Percentiles rank a stretch among this genome's conserved stretches.
phyloP scores from a whole-genome alignment of 2,113 vertebrate genomes.

The Dromas ardeola region DNA sequence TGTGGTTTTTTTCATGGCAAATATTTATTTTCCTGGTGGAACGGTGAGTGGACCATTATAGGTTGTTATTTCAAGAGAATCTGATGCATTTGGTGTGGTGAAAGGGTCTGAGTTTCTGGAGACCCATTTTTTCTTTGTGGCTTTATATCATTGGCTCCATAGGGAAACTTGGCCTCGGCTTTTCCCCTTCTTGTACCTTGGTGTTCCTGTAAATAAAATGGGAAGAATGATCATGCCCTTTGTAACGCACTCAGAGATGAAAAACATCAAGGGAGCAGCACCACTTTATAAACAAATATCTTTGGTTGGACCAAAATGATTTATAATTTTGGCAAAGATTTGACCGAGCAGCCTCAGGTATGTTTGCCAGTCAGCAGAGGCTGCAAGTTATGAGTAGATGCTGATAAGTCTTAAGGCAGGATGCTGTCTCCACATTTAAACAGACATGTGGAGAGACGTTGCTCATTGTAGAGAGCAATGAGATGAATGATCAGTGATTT shows the following conservation, averaged over 20 bases:
- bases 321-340: not conserved
- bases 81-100: not conserved
- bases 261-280: not conserved
- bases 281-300: not conserved
- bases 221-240: not conserved
- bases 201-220: not conserved
- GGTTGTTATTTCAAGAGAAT: not conserved
- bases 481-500: not conserved
- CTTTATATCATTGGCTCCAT: not conserved
- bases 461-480: not conserved
- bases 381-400: not conserved
- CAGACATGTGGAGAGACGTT: not conserved
- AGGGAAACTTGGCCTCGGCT: not conserved
- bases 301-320: not conserved
- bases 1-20: not conserved
- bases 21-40: not conserved
- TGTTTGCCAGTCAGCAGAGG: not conserved
- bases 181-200: not conserved
- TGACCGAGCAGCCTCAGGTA: not conserved
- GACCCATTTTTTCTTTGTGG: not conserved
- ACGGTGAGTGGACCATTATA: accelerated
- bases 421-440: not conserved
- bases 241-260: not conserved
- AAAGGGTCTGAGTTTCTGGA: not conserved
- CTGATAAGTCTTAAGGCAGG: not conserved